These are phyloP conservation scores for Meriones unguiculatus DNA, from an alignment of 2,113 vertebrate species.

Conservation along the genomic window DNA sequence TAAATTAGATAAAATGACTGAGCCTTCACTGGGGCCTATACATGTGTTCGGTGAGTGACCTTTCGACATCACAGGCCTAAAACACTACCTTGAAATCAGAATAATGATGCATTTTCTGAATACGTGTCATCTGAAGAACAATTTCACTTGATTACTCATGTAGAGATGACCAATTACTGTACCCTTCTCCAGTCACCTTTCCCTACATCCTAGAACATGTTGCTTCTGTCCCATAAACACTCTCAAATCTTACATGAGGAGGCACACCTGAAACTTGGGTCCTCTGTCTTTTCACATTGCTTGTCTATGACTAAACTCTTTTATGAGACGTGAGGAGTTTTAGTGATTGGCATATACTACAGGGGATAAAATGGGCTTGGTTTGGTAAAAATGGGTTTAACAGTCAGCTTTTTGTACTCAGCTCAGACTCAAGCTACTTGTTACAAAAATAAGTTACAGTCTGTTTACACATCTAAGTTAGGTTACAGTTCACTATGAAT, in stretches of 20 bases:
- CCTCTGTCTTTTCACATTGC: not conserved
- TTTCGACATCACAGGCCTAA: not conserved
- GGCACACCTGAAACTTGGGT: not conserved
- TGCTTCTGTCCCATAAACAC: not conserved
- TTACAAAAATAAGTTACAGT: not conserved
- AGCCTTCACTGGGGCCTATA: not conserved
- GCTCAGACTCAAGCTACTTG: not conserved
- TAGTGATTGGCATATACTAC: not conserved
- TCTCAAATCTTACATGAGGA: not conserved
- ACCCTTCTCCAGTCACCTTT: not conserved
- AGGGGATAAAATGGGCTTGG: not conserved
- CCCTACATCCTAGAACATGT: not conserved
- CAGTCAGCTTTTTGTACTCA: not conserved
- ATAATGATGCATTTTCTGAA: conserved; percentile 3
- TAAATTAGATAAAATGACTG: not conserved
- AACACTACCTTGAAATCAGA: not conserved
- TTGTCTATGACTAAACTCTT: not conserved
- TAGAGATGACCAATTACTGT: not conserved
- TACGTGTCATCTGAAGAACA: not conserved
- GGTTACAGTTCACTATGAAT: not conserved
- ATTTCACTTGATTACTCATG: not conserved
- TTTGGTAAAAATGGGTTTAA: not conserved
- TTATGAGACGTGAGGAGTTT: not conserved
- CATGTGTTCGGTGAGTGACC: not conserved
- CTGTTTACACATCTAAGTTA: conserved; percentile 17